phyloP scores from a whole-genome alignment of 2,797 vertebrate genomes.

The Clarias platycephalus region DNA sequence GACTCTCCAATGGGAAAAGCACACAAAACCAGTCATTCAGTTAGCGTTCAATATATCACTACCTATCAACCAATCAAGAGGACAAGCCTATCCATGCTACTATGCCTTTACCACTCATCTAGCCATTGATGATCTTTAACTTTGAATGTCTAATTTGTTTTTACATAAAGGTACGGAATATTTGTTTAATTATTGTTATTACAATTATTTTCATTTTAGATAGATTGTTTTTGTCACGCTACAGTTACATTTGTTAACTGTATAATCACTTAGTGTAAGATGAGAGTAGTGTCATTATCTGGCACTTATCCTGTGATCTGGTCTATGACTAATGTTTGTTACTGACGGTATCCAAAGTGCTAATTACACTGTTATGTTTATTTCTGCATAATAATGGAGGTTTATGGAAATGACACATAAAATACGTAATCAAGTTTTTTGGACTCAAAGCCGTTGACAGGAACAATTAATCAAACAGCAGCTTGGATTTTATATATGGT shows the following conservation, averaged over 20 bases:
- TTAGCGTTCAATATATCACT: background rate
- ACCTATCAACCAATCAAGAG: background rate
- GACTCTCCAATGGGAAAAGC: constrained; percentile 12
- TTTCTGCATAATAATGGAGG: constrained; percentile 23
- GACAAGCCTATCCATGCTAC: background rate
- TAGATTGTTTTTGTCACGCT: constrained; percentile 9
- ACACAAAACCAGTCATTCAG: constrained; percentile 13
- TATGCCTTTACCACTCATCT: background rate
- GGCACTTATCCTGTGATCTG: constrained; percentile 26
- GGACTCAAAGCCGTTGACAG: background rate
- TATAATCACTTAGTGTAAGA: constrained; percentile 24
- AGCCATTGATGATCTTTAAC: too few species aligned
- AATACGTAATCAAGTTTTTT: constrained; percentile 3
- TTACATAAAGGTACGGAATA: background rate
- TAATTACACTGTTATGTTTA: constrained; percentile 26
- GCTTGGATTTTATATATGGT: background rate
- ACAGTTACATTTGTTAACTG: background rate
- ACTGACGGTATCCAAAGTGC: constrained; percentile 27
- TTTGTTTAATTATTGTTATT: constrained; percentile 6
- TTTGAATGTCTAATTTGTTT: background rate
- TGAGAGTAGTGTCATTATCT: constrained; percentile 25
- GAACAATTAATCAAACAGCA: constrained; percentile 29
- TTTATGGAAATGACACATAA: constrained; percentile 9
- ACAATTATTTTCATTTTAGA: background rate
- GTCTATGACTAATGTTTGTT: constrained; percentile 37